Conservation (phyloP, 2,888 invertebrate genomes). For the Thymelicus acteon region DNA sequence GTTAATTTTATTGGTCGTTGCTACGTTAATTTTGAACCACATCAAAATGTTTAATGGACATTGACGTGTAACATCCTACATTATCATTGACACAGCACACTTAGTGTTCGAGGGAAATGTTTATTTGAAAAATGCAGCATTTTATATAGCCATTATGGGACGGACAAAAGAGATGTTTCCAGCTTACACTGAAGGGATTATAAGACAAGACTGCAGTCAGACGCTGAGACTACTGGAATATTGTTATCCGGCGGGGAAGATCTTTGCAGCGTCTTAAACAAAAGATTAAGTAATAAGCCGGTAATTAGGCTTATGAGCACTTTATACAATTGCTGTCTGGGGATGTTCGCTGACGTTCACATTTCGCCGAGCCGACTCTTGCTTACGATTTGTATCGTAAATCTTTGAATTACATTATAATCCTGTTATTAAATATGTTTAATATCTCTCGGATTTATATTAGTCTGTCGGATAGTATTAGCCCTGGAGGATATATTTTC, state of each 20-base stretch:
- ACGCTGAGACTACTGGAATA: slow-evolving; percentile 21
- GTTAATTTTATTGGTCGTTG: too few species aligned
- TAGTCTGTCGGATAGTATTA: too few species aligned
- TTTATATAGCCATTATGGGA: slow-evolving; percentile 6
- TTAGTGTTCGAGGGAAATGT: neutral
- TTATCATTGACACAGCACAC: too few species aligned
- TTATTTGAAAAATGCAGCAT: slow-evolving; percentile 4
- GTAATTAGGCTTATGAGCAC: slow-evolving; percentile 32
- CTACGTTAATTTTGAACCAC: too few species aligned
- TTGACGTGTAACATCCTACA: too few species aligned
- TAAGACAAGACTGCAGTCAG: slow-evolving; percentile 19
- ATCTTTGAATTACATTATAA: too few species aligned
- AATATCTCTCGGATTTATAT: too few species aligned
- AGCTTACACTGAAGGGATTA: slow-evolving; percentile 28
- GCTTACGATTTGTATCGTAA: neutral
- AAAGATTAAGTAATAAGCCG: slow-evolving; percentile 36
- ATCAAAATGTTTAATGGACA: too few species aligned
- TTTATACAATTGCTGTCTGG: slow-evolving; percentile 32
- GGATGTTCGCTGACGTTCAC: slow-evolving; percentile 13
- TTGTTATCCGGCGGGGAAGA: slow-evolving; percentile 26
- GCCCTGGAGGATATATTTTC: too few species aligned
- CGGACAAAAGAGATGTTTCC: slow-evolving; percentile 20
- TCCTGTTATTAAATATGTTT: too few species aligned
- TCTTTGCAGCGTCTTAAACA: slow-evolving; percentile 32
- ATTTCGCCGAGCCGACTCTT: slow-evolving; percentile 15